Conservation (phyloP, 2,797 vertebrate species). For the Zalophus californianus region DNA sequence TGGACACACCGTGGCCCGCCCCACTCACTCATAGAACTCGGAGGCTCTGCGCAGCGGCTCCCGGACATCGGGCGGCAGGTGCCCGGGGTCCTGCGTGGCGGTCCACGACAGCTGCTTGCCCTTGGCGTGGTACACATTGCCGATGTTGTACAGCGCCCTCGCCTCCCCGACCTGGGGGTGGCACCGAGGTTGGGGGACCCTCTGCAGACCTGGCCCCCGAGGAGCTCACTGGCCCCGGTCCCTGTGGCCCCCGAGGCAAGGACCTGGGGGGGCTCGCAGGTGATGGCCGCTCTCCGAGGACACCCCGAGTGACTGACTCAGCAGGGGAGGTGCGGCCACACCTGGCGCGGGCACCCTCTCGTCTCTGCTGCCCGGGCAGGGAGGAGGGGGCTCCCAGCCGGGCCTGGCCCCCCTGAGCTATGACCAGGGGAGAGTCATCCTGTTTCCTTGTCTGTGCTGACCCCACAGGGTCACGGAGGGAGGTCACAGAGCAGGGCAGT, state of each 20-base stretch:
- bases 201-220: accelerated
- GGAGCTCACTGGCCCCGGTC: accelerated
- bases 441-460: accelerated
- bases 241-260: accelerated
- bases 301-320: not conserved
- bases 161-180: conserved; percentile 94
- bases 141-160: conserved; percentile 96
- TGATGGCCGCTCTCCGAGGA: not conserved
- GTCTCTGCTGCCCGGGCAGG: not conserved
- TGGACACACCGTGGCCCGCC: not conserved
- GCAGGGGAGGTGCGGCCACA: not conserved
- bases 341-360: not conserved
- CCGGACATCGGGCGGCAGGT: conserved; percentile 92
- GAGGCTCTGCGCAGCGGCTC: conserved; percentile 95
- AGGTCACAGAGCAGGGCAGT: not conserved
- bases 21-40: conserved; percentile 95
- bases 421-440: accelerated
- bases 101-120: conserved; percentile 97
- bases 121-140: conserved; percentile 97
- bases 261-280: accelerated
- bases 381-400: not conserved
- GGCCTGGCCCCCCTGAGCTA: not conserved
- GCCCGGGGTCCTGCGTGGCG: conserved; percentile 92
- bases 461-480: accelerated
- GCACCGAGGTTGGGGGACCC: not conserved